Evolutionary conservation across 2,113 vertebrate species (phyloP).

Genomic region (Syngnathus typhle): DNA sequence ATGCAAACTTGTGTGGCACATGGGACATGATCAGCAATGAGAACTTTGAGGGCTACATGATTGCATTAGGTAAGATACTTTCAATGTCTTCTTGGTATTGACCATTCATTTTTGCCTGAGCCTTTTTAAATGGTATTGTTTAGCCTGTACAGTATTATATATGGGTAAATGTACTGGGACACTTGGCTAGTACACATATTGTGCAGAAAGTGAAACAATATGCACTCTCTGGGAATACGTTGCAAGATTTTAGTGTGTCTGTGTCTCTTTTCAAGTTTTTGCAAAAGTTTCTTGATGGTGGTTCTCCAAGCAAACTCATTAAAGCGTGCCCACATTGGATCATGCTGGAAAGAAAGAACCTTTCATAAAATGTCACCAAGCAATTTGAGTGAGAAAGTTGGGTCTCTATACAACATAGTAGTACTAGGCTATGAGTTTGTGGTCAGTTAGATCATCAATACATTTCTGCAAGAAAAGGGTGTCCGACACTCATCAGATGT

Average conservation of each 20-base stretch:
- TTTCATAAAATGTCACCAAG: no score
- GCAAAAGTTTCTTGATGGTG: no score
- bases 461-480: no score
- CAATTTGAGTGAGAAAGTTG: no score
- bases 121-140: not conserved
- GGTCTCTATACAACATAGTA: no score
- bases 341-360: no score
- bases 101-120: not conserved
- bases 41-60: constrained; percentile 83
- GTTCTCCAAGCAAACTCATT: not conserved
- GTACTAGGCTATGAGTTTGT: no score
- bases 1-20: constrained; percentile 74
- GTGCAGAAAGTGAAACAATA: not conserved
- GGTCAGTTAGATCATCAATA: no score
- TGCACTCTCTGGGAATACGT: not conserved
- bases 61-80: constrained; percentile 74
- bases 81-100: not conserved
- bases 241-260: not conserved
- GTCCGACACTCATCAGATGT: no score
- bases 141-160: not conserved
- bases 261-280: not conserved
- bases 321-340: not conserved
- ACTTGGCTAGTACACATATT: not conserved
- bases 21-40: constrained; percentile 81
- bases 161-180: not conserved